Conservation (phyloP, 1,140 invertebrate species). For the Drosophila ficusphila region DNA sequence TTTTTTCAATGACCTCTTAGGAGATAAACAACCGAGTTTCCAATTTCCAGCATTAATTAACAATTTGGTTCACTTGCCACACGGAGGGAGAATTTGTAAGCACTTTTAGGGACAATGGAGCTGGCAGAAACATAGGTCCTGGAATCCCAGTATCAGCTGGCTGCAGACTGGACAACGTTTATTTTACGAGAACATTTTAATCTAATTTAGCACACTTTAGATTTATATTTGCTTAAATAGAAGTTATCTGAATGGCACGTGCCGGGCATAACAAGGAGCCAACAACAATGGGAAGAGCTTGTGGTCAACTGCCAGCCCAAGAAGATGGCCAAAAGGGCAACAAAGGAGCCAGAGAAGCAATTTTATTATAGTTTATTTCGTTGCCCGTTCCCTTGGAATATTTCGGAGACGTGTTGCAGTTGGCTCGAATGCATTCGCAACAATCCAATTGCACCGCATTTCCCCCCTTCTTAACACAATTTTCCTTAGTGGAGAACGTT, state of each 20-base stretch:
- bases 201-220: slow-evolving; percentile 82
- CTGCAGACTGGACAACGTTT: slow-evolving; percentile 40
- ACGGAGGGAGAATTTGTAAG: slow-evolving; percentile 24
- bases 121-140: background rate
- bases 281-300: slow-evolving; percentile 32
- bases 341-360: slow-evolving; percentile 48
- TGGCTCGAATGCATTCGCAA: slow-evolving; percentile 46
- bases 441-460: slow-evolving; percentile 43
- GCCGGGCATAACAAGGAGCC: slow-evolving; percentile 52
- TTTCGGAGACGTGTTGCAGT: slow-evolving; percentile 51
- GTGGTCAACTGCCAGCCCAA: slow-evolving; percentile 22
- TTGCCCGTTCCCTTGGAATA: slow-evolving; percentile 15
- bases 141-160: slow-evolving; percentile 3
- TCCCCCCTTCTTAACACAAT: slow-evolving; percentile 6
- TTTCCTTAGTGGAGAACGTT: slow-evolving; percentile 24
- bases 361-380: slow-evolving; percentile 79
- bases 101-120: slow-evolving; percentile 24
- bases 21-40: slow-evolving; percentile 41
- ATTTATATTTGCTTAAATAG: slow-evolving; percentile 83
- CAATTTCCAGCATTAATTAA: slow-evolving; percentile 65
- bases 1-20: background rate
- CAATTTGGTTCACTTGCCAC: slow-evolving; percentile 25
- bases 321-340: slow-evolving; percentile 12
- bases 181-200: slow-evolving; percentile 80
- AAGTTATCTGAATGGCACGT: slow-evolving; percentile 77